Base-by-base conservation (phyloP, 2,113 vertebrate species). In the Odocoileus virginianus region DNA sequence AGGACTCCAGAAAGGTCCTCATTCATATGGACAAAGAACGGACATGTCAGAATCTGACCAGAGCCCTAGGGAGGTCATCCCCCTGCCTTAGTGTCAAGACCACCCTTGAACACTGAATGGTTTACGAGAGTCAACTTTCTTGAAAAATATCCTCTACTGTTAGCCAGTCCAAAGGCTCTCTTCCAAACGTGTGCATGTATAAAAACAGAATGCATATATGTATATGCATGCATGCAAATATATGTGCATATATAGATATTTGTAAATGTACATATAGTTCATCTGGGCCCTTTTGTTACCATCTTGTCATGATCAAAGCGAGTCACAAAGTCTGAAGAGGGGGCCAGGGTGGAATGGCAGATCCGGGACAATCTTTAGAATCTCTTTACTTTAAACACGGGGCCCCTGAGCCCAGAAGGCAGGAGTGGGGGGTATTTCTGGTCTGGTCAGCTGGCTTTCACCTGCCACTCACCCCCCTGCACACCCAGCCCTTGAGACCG, bases 181-280 rank as follows among this genome's bases (percentile, higher is more conserved):
- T 82, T 67, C 17, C 58, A 60, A 15, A 74, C 5, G 1, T 19
- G 50, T n/a, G 60, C 17, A 9, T 19, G 15, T 40, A 4, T 7
- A 52, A 6, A 33, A 17, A 21, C 13, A 17, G 50, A 4, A 33
- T 3, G 36, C 9, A 12, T 16, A 0, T 30, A 12, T 50, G 21
- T 15, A 23, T 16, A 52, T 5, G 15, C 23, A 33, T 14, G 13
- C 7, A 21, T 19, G 3, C 27, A 40, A 36, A 3, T 33, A 25
- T 1, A 74, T 2, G n/a, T 3, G 30, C 2, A 33, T 4, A 40
- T 2, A 15, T 0, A 16, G 4, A n/a, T 7, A 71, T 0, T 15
- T 50, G 21, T 6, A 23, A 36, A 33, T 13, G 19, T 5, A 19
- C 6, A 14, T 1, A 10, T 0, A 23, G 33, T 43, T 30, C 27